Evolutionary conservation across 2,113 vertebrate genomes (phyloP).

Genomic region (Ornithorhynchus anatinus): DNA sequence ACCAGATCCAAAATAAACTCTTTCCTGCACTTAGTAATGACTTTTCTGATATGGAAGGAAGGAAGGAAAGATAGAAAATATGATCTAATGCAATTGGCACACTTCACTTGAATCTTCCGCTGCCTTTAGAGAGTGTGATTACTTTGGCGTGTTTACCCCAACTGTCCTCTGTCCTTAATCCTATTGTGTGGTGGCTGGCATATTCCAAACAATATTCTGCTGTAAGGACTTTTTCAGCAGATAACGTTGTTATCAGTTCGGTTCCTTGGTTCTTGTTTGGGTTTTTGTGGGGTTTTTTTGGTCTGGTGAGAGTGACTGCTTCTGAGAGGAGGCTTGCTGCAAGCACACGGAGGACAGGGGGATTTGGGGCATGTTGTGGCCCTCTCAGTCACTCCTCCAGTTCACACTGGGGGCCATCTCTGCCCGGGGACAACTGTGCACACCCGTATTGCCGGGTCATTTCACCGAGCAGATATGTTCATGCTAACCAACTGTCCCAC

Average conservation of each 20-base stretch:
- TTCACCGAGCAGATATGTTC: not conserved
- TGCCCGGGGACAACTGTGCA: slow-evolving; percentile 12
- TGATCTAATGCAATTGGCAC: slow-evolving; percentile 40
- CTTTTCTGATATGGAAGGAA: slow-evolving; percentile 20
- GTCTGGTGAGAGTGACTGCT: not conserved
- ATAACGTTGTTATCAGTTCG: slow-evolving; percentile 29
- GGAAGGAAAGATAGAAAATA: slow-evolving; percentile 35
- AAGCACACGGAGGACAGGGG: not conserved
- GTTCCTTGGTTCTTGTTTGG: slow-evolving; percentile 7
- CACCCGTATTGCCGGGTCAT: not conserved
- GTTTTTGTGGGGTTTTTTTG: not conserved
- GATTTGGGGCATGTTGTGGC: not conserved
- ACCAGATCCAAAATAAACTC: slow-evolving; percentile 37
- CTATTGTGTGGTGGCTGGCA: not conserved
- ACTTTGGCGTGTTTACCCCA: not conserved
- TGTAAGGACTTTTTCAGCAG: slow-evolving; percentile 19
- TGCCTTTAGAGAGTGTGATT: not conserved
- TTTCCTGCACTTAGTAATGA: slow-evolving; percentile 19
- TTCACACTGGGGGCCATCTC: not conserved
- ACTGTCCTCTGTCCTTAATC: not conserved
- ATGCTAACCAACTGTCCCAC: not conserved
- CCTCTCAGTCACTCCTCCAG: not conserved
- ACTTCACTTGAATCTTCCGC: slow-evolving; percentile 5
- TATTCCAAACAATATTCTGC: not conserved
- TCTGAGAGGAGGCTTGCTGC: not conserved